Percentiles rank a stretch among this genome's conserved stretches.
Conservation (phyloP, 37 sponge, comb jelly and placozoan genomes). For the Petrosia ficiformis region DNA sequence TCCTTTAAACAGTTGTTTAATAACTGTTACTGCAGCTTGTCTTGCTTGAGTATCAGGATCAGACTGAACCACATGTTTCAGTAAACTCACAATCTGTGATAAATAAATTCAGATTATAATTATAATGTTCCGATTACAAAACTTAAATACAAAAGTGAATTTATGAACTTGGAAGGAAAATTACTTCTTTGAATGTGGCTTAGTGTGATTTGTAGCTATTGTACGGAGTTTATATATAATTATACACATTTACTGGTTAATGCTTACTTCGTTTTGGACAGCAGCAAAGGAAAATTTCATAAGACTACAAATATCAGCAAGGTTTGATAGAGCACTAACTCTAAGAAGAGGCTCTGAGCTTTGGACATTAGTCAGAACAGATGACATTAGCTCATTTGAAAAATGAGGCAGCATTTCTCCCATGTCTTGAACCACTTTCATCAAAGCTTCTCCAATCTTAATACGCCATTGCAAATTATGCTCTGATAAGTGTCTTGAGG, state of each 20-base stretch:
- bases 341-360: constrained; percentile 55
- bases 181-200: no score
- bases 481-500: no score
- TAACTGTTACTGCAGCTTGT: constrained; percentile 60
- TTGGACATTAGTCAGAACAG: constrained; percentile 49
- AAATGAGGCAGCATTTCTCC: constrained; percentile 77
- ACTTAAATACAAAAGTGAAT: no score
- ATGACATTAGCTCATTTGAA: constrained; percentile 46
- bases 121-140: neutral
- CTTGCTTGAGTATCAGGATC: constrained; percentile 52
- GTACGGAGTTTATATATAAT: no score
- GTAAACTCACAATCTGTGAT: constrained; percentile 53
- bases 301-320: constrained; percentile 58
- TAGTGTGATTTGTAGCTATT: no score
- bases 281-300: constrained; percentile 36
- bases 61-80: constrained; percentile 37
- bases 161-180: no score
- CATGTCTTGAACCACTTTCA: constrained; percentile 40
- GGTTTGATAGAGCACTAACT: constrained; percentile 77
- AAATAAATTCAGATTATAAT: constrained; percentile 9
- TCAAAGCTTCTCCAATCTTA: constrained; percentile 84
- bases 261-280: constrained; percentile 70
- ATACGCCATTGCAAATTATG: constrained; percentile 41
- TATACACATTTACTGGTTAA: no score
- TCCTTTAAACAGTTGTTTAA: constrained; percentile 50